Conservation (phyloP, 2,888 invertebrate genomes). For the Augochlorella aurata region DNA sequence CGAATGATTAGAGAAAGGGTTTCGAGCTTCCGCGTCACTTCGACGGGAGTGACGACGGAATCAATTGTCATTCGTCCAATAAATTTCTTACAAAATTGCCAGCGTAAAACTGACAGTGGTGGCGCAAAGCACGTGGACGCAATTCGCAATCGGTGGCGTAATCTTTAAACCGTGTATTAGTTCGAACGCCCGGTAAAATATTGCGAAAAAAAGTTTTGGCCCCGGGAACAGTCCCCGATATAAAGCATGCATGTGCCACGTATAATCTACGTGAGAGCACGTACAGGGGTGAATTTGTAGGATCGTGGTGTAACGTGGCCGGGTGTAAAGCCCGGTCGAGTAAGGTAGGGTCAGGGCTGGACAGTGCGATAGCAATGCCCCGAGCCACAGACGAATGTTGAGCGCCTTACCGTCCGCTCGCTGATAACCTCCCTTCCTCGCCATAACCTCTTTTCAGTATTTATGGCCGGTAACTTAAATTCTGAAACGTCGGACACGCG, state of each 20-base stretch:
- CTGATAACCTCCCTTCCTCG: constrained; percentile 66
- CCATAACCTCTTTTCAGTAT: constrained; percentile 67
- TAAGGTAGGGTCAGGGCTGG: constrained; percentile 73
- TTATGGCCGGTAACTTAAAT: constrained; percentile 74
- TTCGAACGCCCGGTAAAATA: constrained; percentile 32
- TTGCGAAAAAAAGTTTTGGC: constrained; percentile 20
- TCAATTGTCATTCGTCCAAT: neutral
- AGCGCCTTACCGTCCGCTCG: constrained; percentile 69
- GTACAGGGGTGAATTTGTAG: constrained; percentile 54
- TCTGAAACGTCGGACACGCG: constrained; percentile 65
- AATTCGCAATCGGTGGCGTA: neutral
- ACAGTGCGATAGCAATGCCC: constrained; percentile 76
- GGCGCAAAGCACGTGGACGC: neutral
- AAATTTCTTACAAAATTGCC: neutral
- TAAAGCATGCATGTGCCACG: constrained; percentile 52
- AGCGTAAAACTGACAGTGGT: neutral
- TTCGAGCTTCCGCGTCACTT: too few relatives aligned
- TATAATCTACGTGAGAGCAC: constrained; percentile 59
- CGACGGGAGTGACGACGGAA: neutral
- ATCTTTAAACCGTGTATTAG: constrained; percentile 20
- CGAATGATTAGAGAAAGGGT: too few relatives aligned
- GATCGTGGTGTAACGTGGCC: constrained; percentile 44
- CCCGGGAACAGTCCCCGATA: constrained; percentile 17
- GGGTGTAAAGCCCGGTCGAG: constrained; percentile 60
- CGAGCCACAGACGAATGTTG: constrained; percentile 71